Base-by-base conservation (phyloP, 2,113 vertebrate genomes). In the Clarias batrachus region DNA sequence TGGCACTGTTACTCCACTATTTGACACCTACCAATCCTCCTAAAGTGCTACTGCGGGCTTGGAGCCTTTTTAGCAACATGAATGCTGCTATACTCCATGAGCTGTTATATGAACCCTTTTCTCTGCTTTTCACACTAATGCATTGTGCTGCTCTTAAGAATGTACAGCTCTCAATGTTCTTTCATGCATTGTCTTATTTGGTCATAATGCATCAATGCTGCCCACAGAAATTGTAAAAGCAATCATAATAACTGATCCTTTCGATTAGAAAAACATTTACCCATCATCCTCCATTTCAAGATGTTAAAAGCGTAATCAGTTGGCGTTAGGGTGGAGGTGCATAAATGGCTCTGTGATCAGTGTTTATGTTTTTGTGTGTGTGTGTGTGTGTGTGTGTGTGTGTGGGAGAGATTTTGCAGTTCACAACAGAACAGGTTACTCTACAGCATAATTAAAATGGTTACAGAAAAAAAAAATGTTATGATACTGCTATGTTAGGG, bases 1-100 rank as follows among this genome's bases (percentile, higher is more conserved):
- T 0, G 95, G 96, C 27, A 96, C 94, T 0, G 89, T 97, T 74
- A 97, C 96, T 0, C 96, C 95, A 5, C 93, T 97, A 63, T 97
- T 97, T 52, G 95, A 96, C 77, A 93, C 90, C 63, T 94, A 90
- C 81, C 48, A 90, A 76, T 85, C 88, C 23, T 78, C 87, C 73
- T 91, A 88, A 90, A 56, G 21, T 2, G 56, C 13, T 23, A 13
- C 48, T 48, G 48, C 5, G 8, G 7, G 25, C 27, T 30, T 37
- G 1, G 1, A 65, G 21, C 37, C 13, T 74, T 19, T 48, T 4
- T 7, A 76, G 41, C 19, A 63, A 27, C 12, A 23, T 21, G 30
- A 62, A 81, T 71, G 7, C 25, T 74, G 17, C 17, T 0, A 17
- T 37, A 33, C 14, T n/a, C n/a, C 37, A 59, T n/a, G 6, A 37